Conservation (phyloP, 2,888 invertebrate genomes). For the Luffia ferchaultella region DNA sequence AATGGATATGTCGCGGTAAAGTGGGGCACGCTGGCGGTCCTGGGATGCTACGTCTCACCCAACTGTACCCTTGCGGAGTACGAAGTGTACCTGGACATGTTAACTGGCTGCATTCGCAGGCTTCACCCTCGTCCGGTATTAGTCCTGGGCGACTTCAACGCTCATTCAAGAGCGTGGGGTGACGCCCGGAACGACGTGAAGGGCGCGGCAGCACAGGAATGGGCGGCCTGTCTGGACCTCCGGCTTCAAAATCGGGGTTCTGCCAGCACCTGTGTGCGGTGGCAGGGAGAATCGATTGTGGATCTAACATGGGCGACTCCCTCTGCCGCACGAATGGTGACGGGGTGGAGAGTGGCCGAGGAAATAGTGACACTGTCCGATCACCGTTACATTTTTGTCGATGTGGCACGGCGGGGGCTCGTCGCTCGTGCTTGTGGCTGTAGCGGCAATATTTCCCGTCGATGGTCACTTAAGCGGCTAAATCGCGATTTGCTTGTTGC, state of each 20-base stretch:
- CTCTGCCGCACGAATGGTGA: conserved; percentile 6
- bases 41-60: background rate
- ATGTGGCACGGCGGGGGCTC: background rate
- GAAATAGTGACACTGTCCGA: conserved; percentile 14
- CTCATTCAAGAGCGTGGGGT: conserved; percentile 1
- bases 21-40: no score
- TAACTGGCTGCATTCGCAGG: background rate
- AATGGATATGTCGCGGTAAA: no score
- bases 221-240: conserved; percentile 10
- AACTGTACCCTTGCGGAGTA: background rate
- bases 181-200: conserved; percentile 10
- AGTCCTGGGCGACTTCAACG: no score
- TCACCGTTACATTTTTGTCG: conserved; percentile 6
- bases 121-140: conserved; percentile 10
- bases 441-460: background rate
- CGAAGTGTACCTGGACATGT: background rate
- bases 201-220: conserved; percentile 11
- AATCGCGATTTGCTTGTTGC: background rate
- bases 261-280: conserved; percentile 15
- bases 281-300: conserved; percentile 15
- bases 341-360: conserved; percentile 11
- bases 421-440: background rate
- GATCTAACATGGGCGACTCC: conserved; percentile 12
- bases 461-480: background rate
- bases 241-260: conserved; percentile 11